Evolutionary conservation across 2,888 invertebrate genomes (phyloP).

Genomic region (Nineta flava): DNA sequence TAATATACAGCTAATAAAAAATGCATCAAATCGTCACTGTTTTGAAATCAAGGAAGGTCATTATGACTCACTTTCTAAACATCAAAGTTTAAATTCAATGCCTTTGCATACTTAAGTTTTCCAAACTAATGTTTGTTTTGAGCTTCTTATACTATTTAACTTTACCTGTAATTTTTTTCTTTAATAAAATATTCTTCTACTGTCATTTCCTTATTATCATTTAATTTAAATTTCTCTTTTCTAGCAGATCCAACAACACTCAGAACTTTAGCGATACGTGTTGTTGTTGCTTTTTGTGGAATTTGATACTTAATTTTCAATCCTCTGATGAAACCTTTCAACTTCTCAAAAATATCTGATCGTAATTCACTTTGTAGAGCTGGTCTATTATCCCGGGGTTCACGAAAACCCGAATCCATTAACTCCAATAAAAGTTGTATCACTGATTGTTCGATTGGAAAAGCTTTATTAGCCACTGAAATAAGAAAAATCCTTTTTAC

Average conservation of each 20-base stretch:
- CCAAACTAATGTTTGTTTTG: too few species aligned
- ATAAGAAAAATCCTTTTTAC: slow-evolving; percentile 11
- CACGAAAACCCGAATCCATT: slow-evolving; percentile 4
- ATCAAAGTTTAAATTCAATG: too few species aligned
- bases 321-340: slow-evolving; percentile 8
- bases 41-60: too few species aligned
- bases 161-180: slow-evolving; percentile 26
- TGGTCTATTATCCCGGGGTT: slow-evolving; percentile 13
- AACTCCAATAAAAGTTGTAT: slow-evolving; percentile 27
- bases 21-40: too few species aligned
- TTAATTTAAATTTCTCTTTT: slow-evolving; percentile 23
- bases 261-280: slow-evolving; percentile 30
- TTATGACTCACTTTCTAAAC: too few species aligned
- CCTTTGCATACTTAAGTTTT: too few species aligned
- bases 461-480: slow-evolving; percentile 63
- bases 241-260: slow-evolving; percentile 24
- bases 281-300: slow-evolving; percentile 25
- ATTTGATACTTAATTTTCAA: slow-evolving; percentile 27
- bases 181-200: slow-evolving; percentile 31
- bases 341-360: slow-evolving; percentile 15
- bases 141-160: neutral
- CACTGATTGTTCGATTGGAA: slow-evolving; percentile 40
- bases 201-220: slow-evolving; percentile 22
- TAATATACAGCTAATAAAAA: too few species aligned
- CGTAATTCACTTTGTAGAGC: slow-evolving; percentile 18